Base-by-base conservation (phyloP, 2,888 invertebrate species). In the Patella pellucida region DNA sequence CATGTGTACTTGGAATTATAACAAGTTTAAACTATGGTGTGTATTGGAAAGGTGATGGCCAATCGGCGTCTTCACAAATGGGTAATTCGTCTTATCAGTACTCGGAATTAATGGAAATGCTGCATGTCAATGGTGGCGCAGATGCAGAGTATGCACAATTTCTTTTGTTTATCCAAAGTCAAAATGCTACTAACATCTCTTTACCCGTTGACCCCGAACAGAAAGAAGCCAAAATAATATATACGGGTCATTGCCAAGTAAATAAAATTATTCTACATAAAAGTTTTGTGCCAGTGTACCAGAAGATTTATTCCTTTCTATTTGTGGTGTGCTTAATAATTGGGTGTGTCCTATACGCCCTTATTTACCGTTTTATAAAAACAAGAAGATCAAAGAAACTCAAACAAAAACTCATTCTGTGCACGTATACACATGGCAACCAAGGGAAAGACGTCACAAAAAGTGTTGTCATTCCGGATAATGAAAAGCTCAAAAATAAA, bases 301-400 rank as follows among this genome's bases (percentile, higher is more conserved):
- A 88, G 78, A 89, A 87, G 76, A 83, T 86, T 16, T 88, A 89
- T 81, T 86, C 86, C 5, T 84, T 86, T 2, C 81, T 89, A 74
- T 91, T 84, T 76, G 79, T 89, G 16, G 80, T 89, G 68, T 89
- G 89, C 19, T 80, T 90, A n/a, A 76, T 90, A 19, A 83, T 88
- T n/a, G 89, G 90, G n/a, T 82, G 88, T 52, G 82, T 87, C 2
- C 84, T 91, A 27, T 91, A 91, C 79, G 82, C 84, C 67, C 80
- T 90, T 71, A 90, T 91, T 56, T 90, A 89, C 78, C 81, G 84
- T 15, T 89, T 86, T 52, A 87, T 88, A 52, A 79, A 84, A 23
- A 76, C 81, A 16, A 76, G 85, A 52, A 19, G 78, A 51, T 76
- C 76, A n/a, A 77, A 77, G 73, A 81, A 81, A 68, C 72, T 81